These are phyloP conservation scores for Charaxes varanes DNA, from an alignment of 1,140 invertebrate genomes.

Conservation along the genomic window DNA sequence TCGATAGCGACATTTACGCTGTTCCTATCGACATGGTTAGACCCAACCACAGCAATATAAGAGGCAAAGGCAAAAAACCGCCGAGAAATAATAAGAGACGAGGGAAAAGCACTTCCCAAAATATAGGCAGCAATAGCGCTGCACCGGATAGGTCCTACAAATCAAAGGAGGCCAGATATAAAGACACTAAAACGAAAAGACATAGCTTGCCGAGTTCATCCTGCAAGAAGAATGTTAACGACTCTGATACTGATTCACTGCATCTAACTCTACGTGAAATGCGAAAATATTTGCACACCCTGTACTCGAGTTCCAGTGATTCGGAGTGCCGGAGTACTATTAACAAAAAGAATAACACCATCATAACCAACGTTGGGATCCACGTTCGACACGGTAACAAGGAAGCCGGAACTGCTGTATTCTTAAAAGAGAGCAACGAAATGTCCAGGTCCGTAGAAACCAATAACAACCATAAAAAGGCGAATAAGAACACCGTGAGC, in stretches of 20 bases:
- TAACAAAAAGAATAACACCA: conserved; percentile 57
- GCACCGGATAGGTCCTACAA: conserved; percentile 63
- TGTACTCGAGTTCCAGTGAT: conserved; percentile 83
- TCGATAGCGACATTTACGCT: conserved; percentile 90
- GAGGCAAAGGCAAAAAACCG: conserved; percentile 72
- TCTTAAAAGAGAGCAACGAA: conserved; percentile 52
- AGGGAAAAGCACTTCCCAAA: conserved; percentile 74
- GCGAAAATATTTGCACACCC: conserved; percentile 84
- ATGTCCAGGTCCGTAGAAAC: conserved; percentile 40
- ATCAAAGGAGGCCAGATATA: conserved; percentile 55
- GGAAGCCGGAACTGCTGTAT: conserved; percentile 36
- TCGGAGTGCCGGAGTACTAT: conserved; percentile 57
- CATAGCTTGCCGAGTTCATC: conserved; percentile 73
- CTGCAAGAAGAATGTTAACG: conserved; percentile 70
- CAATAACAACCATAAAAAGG: conserved; percentile 74
- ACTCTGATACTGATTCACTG: conserved; percentile 79
- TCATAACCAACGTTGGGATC: conserved; percentile 62
- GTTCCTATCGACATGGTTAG: conserved; percentile 86
- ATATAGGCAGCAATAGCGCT: conserved; percentile 32
- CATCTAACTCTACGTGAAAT: conserved; percentile 92
- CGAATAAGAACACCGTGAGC: conserved; percentile 78
- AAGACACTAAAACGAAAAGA: conserved; percentile 59
- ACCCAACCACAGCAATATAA: conserved; percentile 67
- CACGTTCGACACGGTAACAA: conserved; percentile 36
- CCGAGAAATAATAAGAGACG: conserved; percentile 77